Percentiles rank a stretch among this genome's conserved stretches.
Evolutionary conservation across 1,140 invertebrate genomes (phyloP).

Genomic region (Atopsyche davidsoni): DNA sequence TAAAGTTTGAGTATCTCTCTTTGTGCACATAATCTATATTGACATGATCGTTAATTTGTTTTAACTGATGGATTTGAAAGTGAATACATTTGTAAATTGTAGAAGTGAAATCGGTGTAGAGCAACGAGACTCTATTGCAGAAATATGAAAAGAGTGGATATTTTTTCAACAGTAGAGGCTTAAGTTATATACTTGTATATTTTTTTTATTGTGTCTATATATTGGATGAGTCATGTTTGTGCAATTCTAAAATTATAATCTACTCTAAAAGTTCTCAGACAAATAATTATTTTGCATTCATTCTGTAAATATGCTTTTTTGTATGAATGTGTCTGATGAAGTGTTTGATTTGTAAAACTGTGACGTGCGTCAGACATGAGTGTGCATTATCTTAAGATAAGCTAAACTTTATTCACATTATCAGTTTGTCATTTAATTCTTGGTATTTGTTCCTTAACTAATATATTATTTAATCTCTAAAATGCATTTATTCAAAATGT

Average conservation of each 20-base stretch:
- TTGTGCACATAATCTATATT: too few species aligned
- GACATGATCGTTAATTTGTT: too few species aligned
- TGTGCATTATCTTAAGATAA: neutral
- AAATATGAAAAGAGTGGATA: neutral
- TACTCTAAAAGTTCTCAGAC: neutral
- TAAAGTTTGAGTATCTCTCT: too few species aligned
- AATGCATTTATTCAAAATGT: neutral
- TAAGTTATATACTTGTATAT: too few species aligned
- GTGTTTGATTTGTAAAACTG: neutral
- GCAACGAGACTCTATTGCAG: neutral
- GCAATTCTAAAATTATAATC: too few species aligned
- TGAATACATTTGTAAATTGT: too few species aligned
- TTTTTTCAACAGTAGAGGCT: too few species aligned
- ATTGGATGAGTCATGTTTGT: too few species aligned
- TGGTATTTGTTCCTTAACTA: neutral
- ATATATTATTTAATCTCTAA: neutral
- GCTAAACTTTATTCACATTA: neutral
- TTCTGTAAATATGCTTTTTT: slow-evolving; percentile 3
- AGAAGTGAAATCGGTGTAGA: slow-evolving; percentile 1
- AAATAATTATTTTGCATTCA: neutral
- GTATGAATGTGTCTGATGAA: slow-evolving; percentile 2
- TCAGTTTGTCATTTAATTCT: neutral
- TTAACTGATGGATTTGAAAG: too few species aligned
- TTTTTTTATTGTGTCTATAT: too few species aligned
- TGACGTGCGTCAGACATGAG: neutral